Conservation (phyloP, 2,888 invertebrate species). For the Dichetophora obliterata region DNA sequence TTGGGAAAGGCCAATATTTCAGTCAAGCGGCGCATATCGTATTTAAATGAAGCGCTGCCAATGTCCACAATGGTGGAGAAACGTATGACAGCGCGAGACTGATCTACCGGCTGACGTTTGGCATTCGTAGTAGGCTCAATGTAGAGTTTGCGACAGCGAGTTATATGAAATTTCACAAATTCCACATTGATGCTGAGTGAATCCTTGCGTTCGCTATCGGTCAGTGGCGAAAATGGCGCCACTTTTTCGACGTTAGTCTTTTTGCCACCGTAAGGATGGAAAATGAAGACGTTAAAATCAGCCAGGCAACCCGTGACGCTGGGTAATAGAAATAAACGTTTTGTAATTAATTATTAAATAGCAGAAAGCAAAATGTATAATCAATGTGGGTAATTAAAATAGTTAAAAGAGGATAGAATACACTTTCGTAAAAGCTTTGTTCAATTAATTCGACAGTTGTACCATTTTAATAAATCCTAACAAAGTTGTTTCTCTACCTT, state of each 20-base stretch:
- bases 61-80: constrained; percentile 96
- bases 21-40: constrained; percentile 96
- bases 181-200: constrained; percentile 96
- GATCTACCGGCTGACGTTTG: constrained; percentile 73
- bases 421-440: too few species aligned
- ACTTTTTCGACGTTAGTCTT: constrained; percentile 84
- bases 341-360: too few species aligned
- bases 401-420: too few species aligned
- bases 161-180: constrained; percentile 95
- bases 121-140: constrained; percentile 72
- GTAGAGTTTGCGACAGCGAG: constrained; percentile 89
- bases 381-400: too few species aligned
- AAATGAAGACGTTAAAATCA: constrained; percentile 97
- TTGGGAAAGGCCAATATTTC: constrained; percentile 98
- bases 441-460: too few species aligned
- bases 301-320: constrained; percentile 97
- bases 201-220: constrained; percentile 93
- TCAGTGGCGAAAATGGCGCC: constrained; percentile 87
- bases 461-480: too few species aligned
- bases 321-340: constrained; percentile 65
- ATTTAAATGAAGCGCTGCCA: constrained; percentile 96
- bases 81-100: constrained; percentile 88
- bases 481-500: too few species aligned
- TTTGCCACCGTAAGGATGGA: constrained; percentile 96
- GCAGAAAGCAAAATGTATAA: too few species aligned